phyloP scores from a whole-genome alignment of 2,113 vertebrate genomes.

The Paracanthobrama guichenoti region DNA sequence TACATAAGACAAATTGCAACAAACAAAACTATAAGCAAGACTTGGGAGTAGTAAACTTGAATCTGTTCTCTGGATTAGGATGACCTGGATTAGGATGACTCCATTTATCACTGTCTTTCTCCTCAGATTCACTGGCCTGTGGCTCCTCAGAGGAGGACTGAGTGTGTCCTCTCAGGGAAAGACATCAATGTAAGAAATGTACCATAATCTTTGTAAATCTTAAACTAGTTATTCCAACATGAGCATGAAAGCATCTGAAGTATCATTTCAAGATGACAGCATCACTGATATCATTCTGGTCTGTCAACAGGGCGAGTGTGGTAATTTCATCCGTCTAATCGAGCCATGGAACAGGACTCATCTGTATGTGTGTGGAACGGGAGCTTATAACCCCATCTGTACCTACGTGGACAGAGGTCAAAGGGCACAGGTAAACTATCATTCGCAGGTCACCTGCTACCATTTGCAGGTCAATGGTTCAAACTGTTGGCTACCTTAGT shows the following conservation, averaged over 20 bases:
- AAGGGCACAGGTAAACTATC: constrained; percentile 88
- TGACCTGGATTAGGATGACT: neutral
- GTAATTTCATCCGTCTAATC: constrained; percentile 97
- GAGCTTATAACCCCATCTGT: constrained; percentile 97
- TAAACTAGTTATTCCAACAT: neutral
- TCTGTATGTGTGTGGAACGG: constrained; percentile 95
- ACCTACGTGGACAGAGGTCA: constrained; percentile 94
- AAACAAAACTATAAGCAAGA: neutral
- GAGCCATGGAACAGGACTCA: constrained; percentile 99
- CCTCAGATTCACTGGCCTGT: constrained; percentile 96
- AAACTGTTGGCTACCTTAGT: constrained; percentile 26
- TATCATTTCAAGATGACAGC: neutral
- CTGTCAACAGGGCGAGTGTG: constrained; percentile 88
- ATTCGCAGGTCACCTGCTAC: constrained; percentile 3
- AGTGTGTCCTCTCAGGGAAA: constrained; percentile 96
- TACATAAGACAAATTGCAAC: neutral
- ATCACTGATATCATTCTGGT: neutral
- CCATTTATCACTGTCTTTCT: constrained; percentile 37
- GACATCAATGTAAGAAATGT: constrained; percentile 89
- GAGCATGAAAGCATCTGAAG: neutral
- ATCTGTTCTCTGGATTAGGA: neutral
- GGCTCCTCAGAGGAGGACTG: constrained; percentile 88
- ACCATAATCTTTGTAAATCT: neutral
- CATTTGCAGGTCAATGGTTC: constrained; percentile 18
- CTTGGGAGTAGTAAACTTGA: neutral